phyloP scores from a whole-genome alignment of 1,140 invertebrate genomes.

The Campoletis sonorensis region DNA sequence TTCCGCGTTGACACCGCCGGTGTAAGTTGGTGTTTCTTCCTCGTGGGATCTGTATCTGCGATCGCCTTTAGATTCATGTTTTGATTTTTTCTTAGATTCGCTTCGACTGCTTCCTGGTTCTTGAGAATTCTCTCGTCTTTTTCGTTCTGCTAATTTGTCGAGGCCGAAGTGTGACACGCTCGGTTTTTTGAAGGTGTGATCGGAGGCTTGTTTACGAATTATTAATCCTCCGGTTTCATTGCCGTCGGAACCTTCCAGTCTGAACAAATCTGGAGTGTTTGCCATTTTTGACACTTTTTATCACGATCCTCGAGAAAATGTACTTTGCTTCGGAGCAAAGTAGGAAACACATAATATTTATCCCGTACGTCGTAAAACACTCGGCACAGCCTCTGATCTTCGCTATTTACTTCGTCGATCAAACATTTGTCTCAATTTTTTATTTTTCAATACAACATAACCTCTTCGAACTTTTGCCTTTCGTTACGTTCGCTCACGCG shows the following conservation, averaged over 20 bases:
- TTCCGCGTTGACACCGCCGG: constrained; percentile 91
- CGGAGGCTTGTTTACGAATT: constrained; percentile 85
- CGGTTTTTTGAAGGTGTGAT: constrained; percentile 86
- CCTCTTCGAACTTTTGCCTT: too few species aligned
- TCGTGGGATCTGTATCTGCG: constrained; percentile 86
- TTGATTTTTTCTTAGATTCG: constrained; percentile 63
- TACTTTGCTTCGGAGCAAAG: too few species aligned
- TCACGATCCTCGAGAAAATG: neutral
- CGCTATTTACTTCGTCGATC: too few species aligned
- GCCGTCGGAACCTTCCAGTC: constrained; percentile 87
- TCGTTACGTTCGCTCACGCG: too few species aligned
- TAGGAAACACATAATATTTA: too few species aligned
- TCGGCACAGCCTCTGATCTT: too few species aligned
- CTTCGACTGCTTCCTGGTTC: constrained; percentile 52
- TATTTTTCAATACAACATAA: too few species aligned
- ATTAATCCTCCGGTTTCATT: constrained; percentile 88
- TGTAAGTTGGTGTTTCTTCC: constrained; percentile 95
- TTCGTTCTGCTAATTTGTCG: constrained; percentile 89
- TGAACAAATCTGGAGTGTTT: constrained; percentile 81
- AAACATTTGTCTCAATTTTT: too few species aligned
- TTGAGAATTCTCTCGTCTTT: constrained; percentile 78
- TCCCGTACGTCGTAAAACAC: too few species aligned
- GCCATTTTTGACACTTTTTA: constrained; percentile 54
- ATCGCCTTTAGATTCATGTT: constrained; percentile 63
- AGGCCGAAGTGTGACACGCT: constrained; percentile 89